Base-by-base conservation (phyloP, 1,140 invertebrate genomes). In the Daktulosphaira vitifoliae region DNA sequence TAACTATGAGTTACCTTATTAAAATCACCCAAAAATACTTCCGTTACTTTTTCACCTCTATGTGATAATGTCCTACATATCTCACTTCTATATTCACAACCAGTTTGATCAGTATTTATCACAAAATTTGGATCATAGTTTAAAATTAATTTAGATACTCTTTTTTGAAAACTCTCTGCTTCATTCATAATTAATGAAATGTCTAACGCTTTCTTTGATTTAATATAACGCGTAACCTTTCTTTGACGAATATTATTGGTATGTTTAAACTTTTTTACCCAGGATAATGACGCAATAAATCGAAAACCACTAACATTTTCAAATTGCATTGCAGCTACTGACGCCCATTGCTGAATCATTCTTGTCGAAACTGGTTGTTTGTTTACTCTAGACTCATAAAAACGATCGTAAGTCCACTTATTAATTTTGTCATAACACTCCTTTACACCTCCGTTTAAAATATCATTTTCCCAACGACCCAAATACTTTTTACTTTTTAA, bases 1-100 rank as follows among this genome's bases (percentile, higher is more conserved):
- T 70, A 70, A 13, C 56, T 67, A 66, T 70, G 70, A 4, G 69
- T 70, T 1, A 68, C 56, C 50, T 71, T 70, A 53, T 67, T 67
- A n/a, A 66, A 44, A 48, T 68, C 42, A 56, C 65, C 54, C 15
- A 67, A 51, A 13, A 62, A 54, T 2, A 67, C 51, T 25, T 65
- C 26, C 2, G 52, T 42, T 11, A 23, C 25, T 25, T 67, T 68
- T 7, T 25, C 16, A 29, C 50, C 56, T 65, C 48, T 20, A 46
- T 59, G 29, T 16, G 53, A 62, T 11, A 68, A n/a, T 5, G 56
- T 68, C 33, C 54, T 20, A 16, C 67, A 11, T 15, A 51, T 39
- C 26, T 48, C 44, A 13, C 46, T 15, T 1, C 42, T 33, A 22
- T 70, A 70, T 23, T 68, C 49, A 13, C 54, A 68, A 11, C 65